phyloP scores from a whole-genome alignment of 2,888 invertebrate species.

The Diplazon laetatorius region DNA sequence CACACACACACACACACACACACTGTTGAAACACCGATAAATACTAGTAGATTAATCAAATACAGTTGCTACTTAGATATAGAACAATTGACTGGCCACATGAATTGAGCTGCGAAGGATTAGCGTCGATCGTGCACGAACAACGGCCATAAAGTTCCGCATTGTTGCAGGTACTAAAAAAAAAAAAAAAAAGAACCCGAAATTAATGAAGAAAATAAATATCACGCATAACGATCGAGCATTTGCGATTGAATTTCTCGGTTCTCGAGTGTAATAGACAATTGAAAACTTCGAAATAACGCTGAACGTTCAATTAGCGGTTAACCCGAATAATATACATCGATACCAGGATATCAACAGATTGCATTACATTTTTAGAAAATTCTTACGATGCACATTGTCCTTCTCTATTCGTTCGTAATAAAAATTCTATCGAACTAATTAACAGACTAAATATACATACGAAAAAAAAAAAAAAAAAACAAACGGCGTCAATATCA shows the following conservation, averaged over 20 bases:
- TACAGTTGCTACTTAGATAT: conserved; percentile 45
- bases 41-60: conserved; percentile 37
- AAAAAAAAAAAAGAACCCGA: neutral
- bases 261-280: conserved; percentile 22
- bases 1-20: too few relatives aligned
- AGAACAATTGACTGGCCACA: conserved; percentile 31
- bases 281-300: conserved; percentile 33
- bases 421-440: conserved; percentile 32
- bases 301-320: conserved; percentile 41
- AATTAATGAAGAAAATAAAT: conserved; percentile 10
- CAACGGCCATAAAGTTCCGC: conserved; percentile 57
- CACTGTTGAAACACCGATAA: conserved; percentile 26
- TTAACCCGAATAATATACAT: conserved; percentile 52
- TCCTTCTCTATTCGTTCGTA: conserved; percentile 44
- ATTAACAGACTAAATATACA: conserved; percentile 18
- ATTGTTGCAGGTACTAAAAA: conserved; percentile 52
- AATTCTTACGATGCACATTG: conserved; percentile 38
- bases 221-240: conserved; percentile 13
- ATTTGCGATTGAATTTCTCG: conserved; percentile 12
- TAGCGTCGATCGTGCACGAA: conserved; percentile 43
- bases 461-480: neutral
- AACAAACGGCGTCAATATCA: conserved; percentile 35
- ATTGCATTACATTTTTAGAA: conserved; percentile 31
- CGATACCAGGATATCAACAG: conserved; percentile 54
- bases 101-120: conserved; percentile 38